These are phyloP conservation scores for Hypomecis punctinalis DNA, from an alignment of 2,888 invertebrate genomes.

Conservation along the genomic window DNA sequence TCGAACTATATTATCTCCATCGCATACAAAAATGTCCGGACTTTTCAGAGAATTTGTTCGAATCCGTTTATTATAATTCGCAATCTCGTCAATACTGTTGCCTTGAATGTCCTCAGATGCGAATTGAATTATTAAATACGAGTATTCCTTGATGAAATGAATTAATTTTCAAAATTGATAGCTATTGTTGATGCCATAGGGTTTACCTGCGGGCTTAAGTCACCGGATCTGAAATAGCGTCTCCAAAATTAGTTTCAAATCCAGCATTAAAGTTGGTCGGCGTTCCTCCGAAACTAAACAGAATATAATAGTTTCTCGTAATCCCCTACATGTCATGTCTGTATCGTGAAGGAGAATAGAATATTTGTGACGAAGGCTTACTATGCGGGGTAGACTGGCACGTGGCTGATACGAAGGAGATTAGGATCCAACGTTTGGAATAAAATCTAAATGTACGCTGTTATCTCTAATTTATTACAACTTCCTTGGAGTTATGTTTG, in stretches of 20 bases:
- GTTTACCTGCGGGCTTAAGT: slow-evolving; percentile 33
- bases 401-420: slow-evolving; percentile 28
- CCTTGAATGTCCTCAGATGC: neutral
- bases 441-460: slow-evolving; percentile 7
- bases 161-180: slow-evolving; percentile 1
- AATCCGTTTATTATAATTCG: slow-evolving; percentile 32
- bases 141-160: slow-evolving; percentile 1
- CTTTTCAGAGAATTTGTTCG: slow-evolving; percentile 55
- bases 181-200: slow-evolving; percentile 15
- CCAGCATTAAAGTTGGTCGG: slow-evolving; percentile 50
- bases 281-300: slow-evolving; percentile 62
- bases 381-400: slow-evolving; percentile 56
- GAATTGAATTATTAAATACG: neutral
- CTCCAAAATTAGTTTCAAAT: slow-evolving; percentile 56
- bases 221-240: slow-evolving; percentile 35
- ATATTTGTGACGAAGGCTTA: slow-evolving; percentile 65
- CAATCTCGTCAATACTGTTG: slow-evolving; percentile 21
- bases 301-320: slow-evolving; percentile 67
- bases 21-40: slow-evolving; percentile 62
- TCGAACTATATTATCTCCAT: slow-evolving; percentile 62
- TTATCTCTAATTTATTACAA: slow-evolving; percentile 36
- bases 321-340: slow-evolving; percentile 68
- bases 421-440: slow-evolving; percentile 13
- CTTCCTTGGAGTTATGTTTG: slow-evolving; percentile 7
- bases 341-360: slow-evolving; percentile 62